A percentile compares a stretch with the other conserved stretches of the same genome.
Evolutionary conservation across 2,888 invertebrate genomes (phyloP).

Genomic region (Dryobotodes eremita): DNA sequence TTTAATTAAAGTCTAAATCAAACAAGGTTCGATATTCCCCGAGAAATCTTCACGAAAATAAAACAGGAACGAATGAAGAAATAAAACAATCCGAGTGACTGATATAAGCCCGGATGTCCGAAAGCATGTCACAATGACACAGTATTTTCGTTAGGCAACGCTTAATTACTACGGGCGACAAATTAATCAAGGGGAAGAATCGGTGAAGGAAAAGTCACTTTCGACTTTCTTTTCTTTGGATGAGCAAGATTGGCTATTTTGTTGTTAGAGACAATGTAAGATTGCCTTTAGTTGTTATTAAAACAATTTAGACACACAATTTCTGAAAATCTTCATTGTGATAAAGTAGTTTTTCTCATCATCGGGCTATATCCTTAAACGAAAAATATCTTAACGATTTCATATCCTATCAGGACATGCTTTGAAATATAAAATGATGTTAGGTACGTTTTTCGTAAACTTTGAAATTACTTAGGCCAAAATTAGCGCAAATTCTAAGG

Average conservation of each 20-base stretch:
- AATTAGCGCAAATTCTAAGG: background rate
- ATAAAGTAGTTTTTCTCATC: background rate
- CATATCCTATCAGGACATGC: background rate
- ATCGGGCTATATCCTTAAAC: background rate
- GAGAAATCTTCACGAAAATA: background rate
- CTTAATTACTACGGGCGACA: conserved; percentile 26
- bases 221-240: background rate
- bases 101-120: background rate
- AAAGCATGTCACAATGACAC: conserved; percentile 25
- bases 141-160: conserved; percentile 28
- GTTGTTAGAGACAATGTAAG: background rate
- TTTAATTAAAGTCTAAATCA: background rate
- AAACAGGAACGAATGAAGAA: background rate
- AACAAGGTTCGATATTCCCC: background rate
- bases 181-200: conserved; percentile 53
- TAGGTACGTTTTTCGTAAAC: background rate
- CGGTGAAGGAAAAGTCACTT: background rate
- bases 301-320: background rate
- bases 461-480: background rate
- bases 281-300: no score
- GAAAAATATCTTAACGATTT: background rate
- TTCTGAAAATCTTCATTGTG: background rate
- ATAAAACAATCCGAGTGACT: conserved; percentile 16
- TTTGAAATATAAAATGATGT: background rate
- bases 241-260: conserved; percentile 13